Base-by-base conservation (phyloP, 2,888 invertebrate species). In the Synergus umbraculus region DNA sequence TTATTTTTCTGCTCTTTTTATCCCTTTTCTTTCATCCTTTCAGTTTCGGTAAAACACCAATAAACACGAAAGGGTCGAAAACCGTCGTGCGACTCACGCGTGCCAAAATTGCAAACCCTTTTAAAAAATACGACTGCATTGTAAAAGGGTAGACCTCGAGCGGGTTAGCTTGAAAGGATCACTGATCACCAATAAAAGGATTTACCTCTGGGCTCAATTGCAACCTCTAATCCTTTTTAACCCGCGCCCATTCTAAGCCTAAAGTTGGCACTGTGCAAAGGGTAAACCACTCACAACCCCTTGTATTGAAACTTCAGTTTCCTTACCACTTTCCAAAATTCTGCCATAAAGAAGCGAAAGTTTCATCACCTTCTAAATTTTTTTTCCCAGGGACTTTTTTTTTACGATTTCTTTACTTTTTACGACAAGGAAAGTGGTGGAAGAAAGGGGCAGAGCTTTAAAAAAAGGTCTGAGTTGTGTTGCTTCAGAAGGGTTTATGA, bases 111-210 rank as follows among this genome's bases (percentile, higher is more conserved):
- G 49, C 76, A 80, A 86, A 86, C 84, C 86, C 87, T 89, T 85
- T 81, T 85, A 90, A 91, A 89, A 90, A 91, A 89, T 88, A 88
- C 86, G 82, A 81, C 84, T 79, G 80, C 77, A 83, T 85, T 86
- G 87, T 89, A 89, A 89, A 90, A 89, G 87, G 87, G 87, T 87
- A 86, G 85, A 86, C 80, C 73, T 54, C 82, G 88, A 90, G 88
- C 85, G 90, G 89, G 91, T 91, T 91, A 87, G 88, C 84, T 80
- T 86, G 86, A 89, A 88, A 88, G 87, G 87, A 86, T 82, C 83
- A 83, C 84, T 91, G 88, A 92, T 91, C 90, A 91, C 90, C 89
- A 90, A 90, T 91, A 91, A 92, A 91, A 88, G 89, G 89, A 87
- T 90, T 89, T 86, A 83, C 81, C 83, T 81, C 78, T 80, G 76